Base-by-base conservation (phyloP, 2,888 invertebrate species). In the Lissonota sp. region DNA sequence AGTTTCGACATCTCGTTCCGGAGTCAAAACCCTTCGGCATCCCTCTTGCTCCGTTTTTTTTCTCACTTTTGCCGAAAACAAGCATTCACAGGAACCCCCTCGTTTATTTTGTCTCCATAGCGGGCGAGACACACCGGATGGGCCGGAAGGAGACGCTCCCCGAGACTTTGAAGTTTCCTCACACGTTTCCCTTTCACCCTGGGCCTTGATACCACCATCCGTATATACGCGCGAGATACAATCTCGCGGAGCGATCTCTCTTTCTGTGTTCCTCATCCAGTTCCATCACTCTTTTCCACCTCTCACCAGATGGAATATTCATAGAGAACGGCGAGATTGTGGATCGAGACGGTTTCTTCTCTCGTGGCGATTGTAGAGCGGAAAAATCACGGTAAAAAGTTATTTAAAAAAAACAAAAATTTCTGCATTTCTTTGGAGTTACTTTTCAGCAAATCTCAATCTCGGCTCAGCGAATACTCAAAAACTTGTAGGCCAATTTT, bases 81-180 rank as follows among this genome's bases (percentile, higher is more conserved):
- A 69, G 51, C 69, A 69, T 42, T 37, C 67, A 53, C 42, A 63
- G 60, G 58, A n/a, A n/a, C 16, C 64, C 44, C 64, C 60, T 78
- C 78, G 74, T 81, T 81, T 81, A 81, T 81, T 81, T 81, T 75
- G 78, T 81, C 74, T 71, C 26, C 70, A 60, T 53, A 46, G 77
- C 66, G 57, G 12, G 49, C 60, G 66, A 75, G 71, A 79, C 66
- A 26, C 26, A 62, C 78, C 78, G 77, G 71, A 81, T 81, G 74
- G 74, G 70, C 81, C 78, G 78, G 81, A 81, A 81, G 74, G 66
- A 79, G 78, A 81, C 55, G 66, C 74, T 69, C 5, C 12, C 16
- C 66, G 60, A 42, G 49, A 75, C 81, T 81, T 81, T 79, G 81
- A 81, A 81, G 81, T 81, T 79, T 78, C 67, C 66, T 74, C 14